Conservation (phyloP, 1,140 invertebrate genomes). For the Drosophila azteca region DNA sequence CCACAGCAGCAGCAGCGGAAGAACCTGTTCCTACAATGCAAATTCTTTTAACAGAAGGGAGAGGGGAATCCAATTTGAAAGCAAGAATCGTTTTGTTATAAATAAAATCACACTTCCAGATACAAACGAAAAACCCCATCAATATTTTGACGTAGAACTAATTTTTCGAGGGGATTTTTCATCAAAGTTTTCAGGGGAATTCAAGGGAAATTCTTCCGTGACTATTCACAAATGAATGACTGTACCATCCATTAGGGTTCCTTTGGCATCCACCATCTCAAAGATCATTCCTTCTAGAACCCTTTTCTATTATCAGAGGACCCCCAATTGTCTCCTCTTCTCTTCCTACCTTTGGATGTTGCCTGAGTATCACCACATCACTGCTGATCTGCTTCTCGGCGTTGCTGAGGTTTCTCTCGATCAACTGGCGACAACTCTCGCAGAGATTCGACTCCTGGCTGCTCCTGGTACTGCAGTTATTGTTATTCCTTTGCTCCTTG, state of each 20-base stretch:
- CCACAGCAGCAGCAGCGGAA: slow-evolving; percentile 28
- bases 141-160: too few species aligned
- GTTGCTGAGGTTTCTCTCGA: slow-evolving; percentile 74
- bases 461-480: slow-evolving; percentile 37
- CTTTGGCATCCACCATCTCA: not conserved
- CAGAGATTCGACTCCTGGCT: slow-evolving; percentile 67
- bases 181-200: too few species aligned
- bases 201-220: too few species aligned
- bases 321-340: too few species aligned
- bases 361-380: slow-evolving; percentile 51
- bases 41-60: slow-evolving; percentile 23
- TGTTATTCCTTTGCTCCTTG: slow-evolving; percentile 36
- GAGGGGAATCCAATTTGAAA: not conserved
- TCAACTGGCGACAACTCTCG: slow-evolving; percentile 69
- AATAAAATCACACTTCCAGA: slow-evolving; percentile 1
- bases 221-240: too few species aligned
- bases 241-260: too few species aligned
- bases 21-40: slow-evolving; percentile 58
- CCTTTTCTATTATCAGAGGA: not conserved
- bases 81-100: not conserved
- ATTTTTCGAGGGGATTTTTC: too few species aligned
- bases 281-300: not conserved
- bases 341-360: slow-evolving; percentile 50
- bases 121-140: not conserved
- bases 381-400: slow-evolving; percentile 42